Evolutionary conservation across 2,888 invertebrate genomes (phyloP).

Genomic region (Yponomeuta evonymella): DNA sequence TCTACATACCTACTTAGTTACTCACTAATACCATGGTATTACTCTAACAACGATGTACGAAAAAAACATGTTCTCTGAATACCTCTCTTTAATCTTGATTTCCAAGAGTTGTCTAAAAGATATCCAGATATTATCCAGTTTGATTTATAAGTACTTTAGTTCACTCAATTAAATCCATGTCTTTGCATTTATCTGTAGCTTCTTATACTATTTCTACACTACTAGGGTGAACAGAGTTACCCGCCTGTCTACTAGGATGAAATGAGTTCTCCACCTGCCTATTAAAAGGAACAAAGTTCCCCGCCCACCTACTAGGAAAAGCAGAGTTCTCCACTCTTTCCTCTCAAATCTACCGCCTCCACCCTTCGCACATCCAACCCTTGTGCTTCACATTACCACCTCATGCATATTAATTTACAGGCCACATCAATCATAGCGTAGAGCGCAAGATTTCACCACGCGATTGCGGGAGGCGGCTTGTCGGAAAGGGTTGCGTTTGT

Average conservation of each 20-base stretch:
- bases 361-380: neutral
- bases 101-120: too few relatives aligned
- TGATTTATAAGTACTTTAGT: too few relatives aligned
- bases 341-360: neutral
- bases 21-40: neutral
- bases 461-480: neutral
- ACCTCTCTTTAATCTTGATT: too few relatives aligned
- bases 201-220: too few relatives aligned
- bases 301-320: too few relatives aligned
- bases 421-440: slow-evolving; percentile 62
- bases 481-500: neutral
- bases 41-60: neutral
- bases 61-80: neutral
- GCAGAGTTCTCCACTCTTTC: neutral
- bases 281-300: too few relatives aligned
- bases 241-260: too few relatives aligned
- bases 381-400: slow-evolving; percentile 34
- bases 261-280: too few relatives aligned
- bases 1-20: neutral
- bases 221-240: too few relatives aligned
- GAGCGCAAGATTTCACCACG: slow-evolving; percentile 4
- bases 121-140: too few relatives aligned
- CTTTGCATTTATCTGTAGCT: too few relatives aligned
- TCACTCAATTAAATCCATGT: too few relatives aligned
- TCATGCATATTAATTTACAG: slow-evolving; percentile 68